Conservation (phyloP, 1,140 invertebrate species). For the Lepidurus arcticus region DNA sequence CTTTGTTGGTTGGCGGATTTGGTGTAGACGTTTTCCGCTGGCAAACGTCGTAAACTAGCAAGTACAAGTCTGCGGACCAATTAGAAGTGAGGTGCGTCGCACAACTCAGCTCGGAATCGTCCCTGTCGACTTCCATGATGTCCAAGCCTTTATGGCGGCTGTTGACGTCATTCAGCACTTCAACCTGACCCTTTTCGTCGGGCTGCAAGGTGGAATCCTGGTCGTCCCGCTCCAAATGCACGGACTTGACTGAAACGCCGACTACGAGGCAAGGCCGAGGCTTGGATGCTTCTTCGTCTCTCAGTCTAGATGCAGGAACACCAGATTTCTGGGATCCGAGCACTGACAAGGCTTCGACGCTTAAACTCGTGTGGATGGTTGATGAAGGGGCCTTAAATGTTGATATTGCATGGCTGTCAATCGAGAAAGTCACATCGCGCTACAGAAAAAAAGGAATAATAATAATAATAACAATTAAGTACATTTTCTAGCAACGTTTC, state of each 20-base stretch:
- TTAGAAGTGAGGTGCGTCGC: background rate
- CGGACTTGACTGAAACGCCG: background rate
- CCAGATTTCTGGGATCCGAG: background rate
- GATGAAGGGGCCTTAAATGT: no score
- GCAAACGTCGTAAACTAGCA: background rate
- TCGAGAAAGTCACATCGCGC: constrained; percentile 46
- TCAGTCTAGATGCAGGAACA: background rate
- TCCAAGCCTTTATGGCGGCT: background rate
- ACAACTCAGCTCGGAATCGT: background rate
- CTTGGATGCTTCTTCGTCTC: background rate
- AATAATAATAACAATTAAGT: constrained; percentile 15
- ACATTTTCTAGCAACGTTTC: background rate
- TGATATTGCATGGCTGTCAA: constrained; percentile 40
- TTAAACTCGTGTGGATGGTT: background rate
- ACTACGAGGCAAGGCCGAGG: background rate
- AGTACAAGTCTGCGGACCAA: background rate
- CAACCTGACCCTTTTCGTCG: background rate
- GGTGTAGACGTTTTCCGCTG: background rate
- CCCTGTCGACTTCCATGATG: background rate
- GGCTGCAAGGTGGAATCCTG: background rate
- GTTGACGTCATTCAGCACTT: background rate
- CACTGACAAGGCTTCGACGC: background rate
- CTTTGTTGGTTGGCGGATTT: background rate
- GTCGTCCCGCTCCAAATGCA: background rate
- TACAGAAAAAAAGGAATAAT: constrained; percentile 38